Base-by-base conservation (phyloP, 2,888 invertebrate genomes). In the Agonopterix alstromeriana region DNA sequence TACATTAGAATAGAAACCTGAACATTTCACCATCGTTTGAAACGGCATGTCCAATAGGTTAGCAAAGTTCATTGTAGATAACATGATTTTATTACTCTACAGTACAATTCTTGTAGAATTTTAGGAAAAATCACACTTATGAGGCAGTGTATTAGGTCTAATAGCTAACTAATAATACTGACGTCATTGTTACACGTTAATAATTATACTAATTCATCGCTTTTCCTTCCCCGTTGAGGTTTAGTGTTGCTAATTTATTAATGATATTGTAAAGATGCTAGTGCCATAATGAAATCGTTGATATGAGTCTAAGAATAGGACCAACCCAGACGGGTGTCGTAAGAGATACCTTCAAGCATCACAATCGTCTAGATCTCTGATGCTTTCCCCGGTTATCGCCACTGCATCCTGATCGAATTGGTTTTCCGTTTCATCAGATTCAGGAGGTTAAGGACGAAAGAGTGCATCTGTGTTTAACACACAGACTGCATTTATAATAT, bases 101-200 rank as follows among this genome's bases (percentile, higher is more conserved):
- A 5, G 27, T 38, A 38, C 9, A 38, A 9, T 38, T 10, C 10
- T 38, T 38, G 4, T n/a, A 10, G 40, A 40, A 40, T 42, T 10
- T 42, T 12, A 43, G 14, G n/a, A 44, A 36, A 35, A 45, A 42
- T 40, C 12, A 10, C 47, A 47, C 47, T 47, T 12, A 2, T 17
- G 36, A 8, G 17, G 17, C 47, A 47, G 47, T 47, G 47, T 43
- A 10, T 9, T 47, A 42, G 35, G 36, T 10, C 4, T 42, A n/a
- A 8, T n/a, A 35, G n/a, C 10, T 35, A 35, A 43, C 46, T 47
- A 47, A 47, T 14, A 46, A 8, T 10, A 45, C 46, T 46, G 46
- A 49, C 35, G 14, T 44, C 45, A 48, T 49, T 46, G 45, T 43
- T 8, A 12, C 49, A 47, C 46, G 49, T 49, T 43, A 43, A 47